A percentile compares a stretch with the other conserved stretches of the same genome.
These are phyloP conservation scores for Clusia tigrina DNA, from an alignment of 2,888 invertebrate genomes.

Conservation along the genomic window DNA sequence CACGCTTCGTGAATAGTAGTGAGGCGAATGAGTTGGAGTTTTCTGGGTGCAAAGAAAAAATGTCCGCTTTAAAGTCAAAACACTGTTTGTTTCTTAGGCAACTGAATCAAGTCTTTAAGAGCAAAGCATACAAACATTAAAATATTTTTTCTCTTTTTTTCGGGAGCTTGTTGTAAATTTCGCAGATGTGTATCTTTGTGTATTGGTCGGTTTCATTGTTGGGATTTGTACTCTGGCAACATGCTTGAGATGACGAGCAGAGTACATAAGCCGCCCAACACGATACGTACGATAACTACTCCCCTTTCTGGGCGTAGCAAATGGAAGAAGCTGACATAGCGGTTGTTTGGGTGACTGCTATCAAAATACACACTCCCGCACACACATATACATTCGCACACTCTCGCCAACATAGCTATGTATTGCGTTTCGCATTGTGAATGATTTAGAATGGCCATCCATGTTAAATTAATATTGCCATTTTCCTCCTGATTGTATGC, in stretches of 20 bases:
- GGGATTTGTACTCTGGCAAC: not conserved
- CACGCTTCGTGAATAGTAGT: not conserved
- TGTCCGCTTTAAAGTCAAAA: conserved; percentile 6
- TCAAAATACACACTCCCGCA: not conserved
- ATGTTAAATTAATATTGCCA: conserved; percentile 13
- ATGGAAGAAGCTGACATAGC: not conserved
- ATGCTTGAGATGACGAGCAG: not conserved
- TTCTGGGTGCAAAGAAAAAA: not conserved
- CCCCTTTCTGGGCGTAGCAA: conserved; percentile 4
- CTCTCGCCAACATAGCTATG: not conserved
- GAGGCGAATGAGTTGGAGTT: not conserved
- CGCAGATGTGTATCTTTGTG: conserved; percentile 4
- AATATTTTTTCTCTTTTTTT: conserved; percentile 2
- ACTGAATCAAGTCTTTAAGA: conserved; percentile 3
- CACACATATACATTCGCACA: not conserved
- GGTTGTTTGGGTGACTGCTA: not conserved
- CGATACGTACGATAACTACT: not conserved
- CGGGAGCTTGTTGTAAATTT: not conserved
- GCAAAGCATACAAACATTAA: conserved; percentile 1
- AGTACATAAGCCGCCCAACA: conserved; percentile 2
- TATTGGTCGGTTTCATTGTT: not conserved
- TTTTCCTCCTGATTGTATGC: conserved; percentile 6
- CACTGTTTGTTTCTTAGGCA: not conserved
- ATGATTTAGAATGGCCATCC: conserved; percentile 12
- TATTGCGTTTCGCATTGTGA: conserved; percentile 5